A percentile compares a stretch with the other conserved stretches of the same genome.
Evolutionary conservation across 1,140 invertebrate species (phyloP).

Genomic region (Aphelenchoides fujianensis): DNA sequence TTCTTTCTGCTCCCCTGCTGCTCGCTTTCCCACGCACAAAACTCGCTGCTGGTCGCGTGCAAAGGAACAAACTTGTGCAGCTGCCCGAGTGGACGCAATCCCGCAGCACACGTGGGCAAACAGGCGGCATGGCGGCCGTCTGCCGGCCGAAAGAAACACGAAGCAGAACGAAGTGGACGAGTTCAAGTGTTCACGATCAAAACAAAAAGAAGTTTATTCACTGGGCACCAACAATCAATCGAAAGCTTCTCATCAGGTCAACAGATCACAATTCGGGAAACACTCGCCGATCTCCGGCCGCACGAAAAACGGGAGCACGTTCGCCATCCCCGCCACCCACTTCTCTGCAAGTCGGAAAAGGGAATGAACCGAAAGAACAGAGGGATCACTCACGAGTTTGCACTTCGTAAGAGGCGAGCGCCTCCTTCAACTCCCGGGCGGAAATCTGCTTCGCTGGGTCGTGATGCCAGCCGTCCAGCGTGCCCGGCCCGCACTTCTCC

Average conservation of each 20-base stretch:
- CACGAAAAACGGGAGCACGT: slow-evolving; percentile 34
- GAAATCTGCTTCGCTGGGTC: slow-evolving; percentile 20
- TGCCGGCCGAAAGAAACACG: neutral
- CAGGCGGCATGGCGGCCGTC: too few species aligned
- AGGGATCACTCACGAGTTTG: too few species aligned
- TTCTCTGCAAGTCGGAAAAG: too few species aligned
- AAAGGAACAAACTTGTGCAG: too few species aligned
- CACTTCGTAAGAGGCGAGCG: slow-evolving; percentile 35
- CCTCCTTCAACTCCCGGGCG: slow-evolving; percentile 17
- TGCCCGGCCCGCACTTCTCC: slow-evolving; percentile 29
- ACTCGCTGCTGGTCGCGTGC: too few species aligned
- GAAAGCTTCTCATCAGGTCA: neutral
- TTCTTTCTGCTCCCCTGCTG: too few species aligned
- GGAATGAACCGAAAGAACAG: too few species aligned
- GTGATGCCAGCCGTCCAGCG: slow-evolving; percentile 37
- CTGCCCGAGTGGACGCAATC: too few species aligned
- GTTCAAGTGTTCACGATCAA: neutral
- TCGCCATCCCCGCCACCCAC: slow-evolving; percentile 42
- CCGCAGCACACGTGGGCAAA: too few species aligned
- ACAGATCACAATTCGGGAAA: slow-evolving; percentile 41
- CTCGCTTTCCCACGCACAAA: too few species aligned
- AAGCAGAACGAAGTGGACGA: neutral
- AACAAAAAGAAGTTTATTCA: neutral
- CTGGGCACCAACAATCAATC: neutral
- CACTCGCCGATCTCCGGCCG: slow-evolving; percentile 40